Evolutionary conservation across 2,797 vertebrate genomes (phyloP), one percentile per base, ranked within the genome.

Genomic region (Bradypus variegatus): DNA sequence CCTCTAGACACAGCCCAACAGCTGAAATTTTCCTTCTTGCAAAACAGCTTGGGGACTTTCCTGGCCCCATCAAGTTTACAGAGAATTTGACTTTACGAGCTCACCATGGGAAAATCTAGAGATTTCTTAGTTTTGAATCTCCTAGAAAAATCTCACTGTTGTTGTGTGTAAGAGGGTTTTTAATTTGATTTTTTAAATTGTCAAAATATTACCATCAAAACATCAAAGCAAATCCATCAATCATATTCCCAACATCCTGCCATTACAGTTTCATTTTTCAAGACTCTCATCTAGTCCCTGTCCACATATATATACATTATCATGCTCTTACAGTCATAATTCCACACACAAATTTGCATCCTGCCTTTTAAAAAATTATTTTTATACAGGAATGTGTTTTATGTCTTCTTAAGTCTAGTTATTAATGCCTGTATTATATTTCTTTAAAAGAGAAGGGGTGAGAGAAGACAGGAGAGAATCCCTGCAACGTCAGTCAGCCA

Each of bases 121-220:
- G 18, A 84, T 80, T 4, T 85, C 33, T 53, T 48, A 48, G 15
- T 67, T 94, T 86, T 33, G 16, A 88, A 67, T 83, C 33, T 58
- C 48, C n/a, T 9, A 29, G 48, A 11, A 77, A 72, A 91, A 76
- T 16, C 29, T 45, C 79, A 16, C 1, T 60, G 18, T 29, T 65
- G 7, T 9, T n/a, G 19, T 50, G 2, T 60, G 27, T 36, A 5
- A n/a, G 75, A 75, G 11, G 85, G 70, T 15, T 90, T 90, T 23
- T 80, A 83, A 50, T 45, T 38, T 90, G 48, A 29, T 48, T 91
- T 89, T 70, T 91, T 11, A 41, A 80, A 33, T 31, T 55, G 69
- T 90, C 62, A 48, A 86, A 31, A 78, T 62, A 38, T 41, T 18
- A 45, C 78, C 72, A 65, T 72, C 18, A 64, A 69, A 70, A 87